Evolutionary conservation across 2,888 invertebrate species (phyloP), one percentile per base, ranked within the genome.

Genomic region (Dasysyrphus albostriatus): DNA sequence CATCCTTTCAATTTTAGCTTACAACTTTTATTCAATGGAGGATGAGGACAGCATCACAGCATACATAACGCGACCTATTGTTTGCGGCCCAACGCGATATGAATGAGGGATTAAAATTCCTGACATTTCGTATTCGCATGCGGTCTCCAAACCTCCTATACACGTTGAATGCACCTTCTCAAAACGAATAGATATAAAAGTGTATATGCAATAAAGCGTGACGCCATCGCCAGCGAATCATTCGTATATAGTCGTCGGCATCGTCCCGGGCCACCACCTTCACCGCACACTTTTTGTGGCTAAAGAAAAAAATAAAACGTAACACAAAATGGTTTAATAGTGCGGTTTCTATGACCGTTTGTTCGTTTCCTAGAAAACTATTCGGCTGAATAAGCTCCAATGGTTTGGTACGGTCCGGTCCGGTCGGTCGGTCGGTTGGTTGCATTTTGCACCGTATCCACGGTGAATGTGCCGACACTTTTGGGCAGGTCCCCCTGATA

Each of bases 81-180:
- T 87, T 67, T 56, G 78, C 39, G 39, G 63, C 34, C 51, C 61
- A 75, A 75, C 44, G 77, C 78, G 74, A 75, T 75, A 83, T 83
- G 77, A 85, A 85, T 85, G 87, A 87, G 87, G 83, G 87, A 87
- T 87, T 87, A 87, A 87, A 87, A 87, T 87, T 87, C 87, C 75
- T 74, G 54, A 72, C 83, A 79, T 83, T 87, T 87, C 74, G 82
- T 78, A 87, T 87, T 63, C 78, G 65, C 73, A 69, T 69, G 69
- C 51, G 69, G 69, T 69, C 54, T 69, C 47, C 49, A 49, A 61
- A 39, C 19, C 9, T 9, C 9, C 8, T 5, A 44, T 9, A 16
- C 12, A 19, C 19, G 16, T 34, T 19, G 34, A 10, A 42, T 16
- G 8, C 12, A 39, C 12, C 2, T 2, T 3, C 9, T 9, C 39